phyloP scores from a whole-genome alignment of 2,888 invertebrate species.

The Acronicta alni region DNA sequence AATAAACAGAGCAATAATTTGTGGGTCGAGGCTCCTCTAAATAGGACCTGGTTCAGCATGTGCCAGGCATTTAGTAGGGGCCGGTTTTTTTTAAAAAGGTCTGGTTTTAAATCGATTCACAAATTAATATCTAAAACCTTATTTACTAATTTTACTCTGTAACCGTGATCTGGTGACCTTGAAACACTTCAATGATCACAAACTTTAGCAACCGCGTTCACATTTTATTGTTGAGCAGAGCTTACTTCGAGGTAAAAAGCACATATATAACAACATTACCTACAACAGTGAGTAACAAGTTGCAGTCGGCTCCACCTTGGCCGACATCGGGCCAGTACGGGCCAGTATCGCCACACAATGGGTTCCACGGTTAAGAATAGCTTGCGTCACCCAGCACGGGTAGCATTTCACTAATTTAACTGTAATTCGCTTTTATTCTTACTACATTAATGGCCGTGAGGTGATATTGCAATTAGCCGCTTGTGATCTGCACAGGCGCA shows the following conservation, averaged over 20 bases:
- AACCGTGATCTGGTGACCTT: background rate
- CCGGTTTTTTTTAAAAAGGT: no score
- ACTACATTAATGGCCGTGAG: slow-evolving; percentile 20
- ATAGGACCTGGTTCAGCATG: no score
- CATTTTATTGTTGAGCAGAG: background rate
- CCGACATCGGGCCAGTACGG: slow-evolving; percentile 60
- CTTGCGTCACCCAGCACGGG: slow-evolving; percentile 40
- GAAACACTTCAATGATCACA: background rate
- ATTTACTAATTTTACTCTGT: background rate
- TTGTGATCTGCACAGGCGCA: slow-evolving; percentile 12
- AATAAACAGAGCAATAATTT: no score
- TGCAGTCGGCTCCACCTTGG: slow-evolving; percentile 64
- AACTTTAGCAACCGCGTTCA: background rate
- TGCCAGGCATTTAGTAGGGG: no score
- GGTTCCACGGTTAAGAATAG: slow-evolving; percentile 49
- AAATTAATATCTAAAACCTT: no score
- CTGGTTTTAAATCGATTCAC: no score
- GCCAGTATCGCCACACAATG: slow-evolving; percentile 52
- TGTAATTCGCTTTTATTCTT: slow-evolving; percentile 31
- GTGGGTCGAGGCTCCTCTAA: no score
- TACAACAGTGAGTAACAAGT: slow-evolving; percentile 14
- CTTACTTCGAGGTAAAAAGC: slow-evolving; percentile 25
- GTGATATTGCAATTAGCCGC: slow-evolving; percentile 9
- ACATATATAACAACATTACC: background rate
- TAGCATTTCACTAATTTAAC: slow-evolving; percentile 38